These are phyloP conservation scores for Plotosus lineatus DNA, from an alignment of 2,113 vertebrate species.

Conservation along the genomic window DNA sequence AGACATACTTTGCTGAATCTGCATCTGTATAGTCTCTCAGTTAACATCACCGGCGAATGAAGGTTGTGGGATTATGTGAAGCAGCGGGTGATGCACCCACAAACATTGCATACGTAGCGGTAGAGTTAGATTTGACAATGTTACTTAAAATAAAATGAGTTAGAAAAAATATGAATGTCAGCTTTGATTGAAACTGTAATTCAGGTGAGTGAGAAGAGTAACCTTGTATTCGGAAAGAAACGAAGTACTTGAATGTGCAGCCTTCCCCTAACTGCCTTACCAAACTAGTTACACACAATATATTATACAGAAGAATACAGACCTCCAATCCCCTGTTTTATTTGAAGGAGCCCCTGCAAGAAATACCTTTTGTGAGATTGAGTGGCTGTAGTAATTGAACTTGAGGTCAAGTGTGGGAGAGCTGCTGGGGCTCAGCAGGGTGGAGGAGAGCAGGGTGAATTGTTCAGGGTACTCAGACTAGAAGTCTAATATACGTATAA, in stretches of 20 bases:
- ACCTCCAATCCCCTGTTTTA: constrained; percentile 16
- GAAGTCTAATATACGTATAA: constrained; percentile 5
- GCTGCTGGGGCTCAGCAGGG: constrained; percentile 23
- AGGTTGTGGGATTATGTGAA: not conserved
- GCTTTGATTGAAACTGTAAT: not conserved
- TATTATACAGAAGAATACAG: constrained; percentile 24
- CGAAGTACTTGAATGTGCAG: not conserved
- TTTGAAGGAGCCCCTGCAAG: constrained; percentile 22
- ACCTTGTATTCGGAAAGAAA: not conserved
- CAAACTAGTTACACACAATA: constrained; percentile 3
- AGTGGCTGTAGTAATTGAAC: constrained; percentile 19
- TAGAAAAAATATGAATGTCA: not conserved
- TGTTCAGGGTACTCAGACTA: not conserved
- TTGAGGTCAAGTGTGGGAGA: constrained; percentile 5
- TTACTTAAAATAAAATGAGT: no score
- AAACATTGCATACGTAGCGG: not conserved
- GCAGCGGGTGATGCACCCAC: not conserved
- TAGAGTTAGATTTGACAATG: no score
- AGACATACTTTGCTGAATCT: not conserved
- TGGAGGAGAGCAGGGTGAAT: constrained; percentile 1
- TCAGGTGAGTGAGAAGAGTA: not conserved
- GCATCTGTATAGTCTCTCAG: not conserved
- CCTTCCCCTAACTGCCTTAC: not conserved
- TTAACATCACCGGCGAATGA: not conserved
- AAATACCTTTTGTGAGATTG: constrained; percentile 28